Percentiles rank a stretch among this genome's conserved stretches.
These are phyloP conservation scores for Eulithis testata DNA, from an alignment of 2,888 invertebrate genomes.

Conservation along the genomic window DNA sequence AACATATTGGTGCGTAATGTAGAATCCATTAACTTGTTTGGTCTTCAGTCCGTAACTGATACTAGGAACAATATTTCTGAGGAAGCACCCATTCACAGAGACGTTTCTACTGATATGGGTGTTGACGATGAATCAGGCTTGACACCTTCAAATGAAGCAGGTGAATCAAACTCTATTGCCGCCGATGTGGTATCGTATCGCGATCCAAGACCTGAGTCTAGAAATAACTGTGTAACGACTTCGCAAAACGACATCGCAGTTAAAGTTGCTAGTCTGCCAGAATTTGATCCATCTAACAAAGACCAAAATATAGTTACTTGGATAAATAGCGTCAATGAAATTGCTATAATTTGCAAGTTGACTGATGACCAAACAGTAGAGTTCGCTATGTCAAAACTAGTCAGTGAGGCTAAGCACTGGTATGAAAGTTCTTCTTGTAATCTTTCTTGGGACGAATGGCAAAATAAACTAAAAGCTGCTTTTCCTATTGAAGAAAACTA, in stretches of 20 bases:
- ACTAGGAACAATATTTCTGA: background rate
- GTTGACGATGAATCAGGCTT: background rate
- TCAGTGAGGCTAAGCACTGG: constrained; percentile 12
- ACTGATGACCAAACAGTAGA: constrained; percentile 17
- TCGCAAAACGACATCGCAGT: background rate
- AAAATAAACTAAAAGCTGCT: constrained; percentile 14
- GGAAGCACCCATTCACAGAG: background rate
- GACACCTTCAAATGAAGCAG: background rate
- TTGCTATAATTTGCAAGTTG: constrained; percentile 12
- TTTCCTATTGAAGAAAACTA: constrained; percentile 16
- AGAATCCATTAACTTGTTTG: constrained; percentile 4
- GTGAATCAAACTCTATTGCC: background rate
- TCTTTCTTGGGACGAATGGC: constrained; percentile 21
- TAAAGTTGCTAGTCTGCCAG: constrained; percentile 7
- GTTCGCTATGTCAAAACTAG: constrained; percentile 21
- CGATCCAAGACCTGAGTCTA: constrained; percentile 9
- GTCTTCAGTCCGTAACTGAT: background rate
- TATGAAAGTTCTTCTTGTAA: constrained; percentile 4
- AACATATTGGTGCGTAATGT: constrained; percentile 10
- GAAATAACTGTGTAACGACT: background rate
- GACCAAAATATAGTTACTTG: constrained; percentile 7
- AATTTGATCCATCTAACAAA: constrained; percentile 21
- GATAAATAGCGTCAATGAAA: constrained; percentile 17
- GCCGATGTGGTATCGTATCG: background rate
- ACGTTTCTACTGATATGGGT: background rate